phyloP scores from a whole-genome alignment of 2,888 invertebrate species.

The Stenoptilia bipunctidactyla region DNA sequence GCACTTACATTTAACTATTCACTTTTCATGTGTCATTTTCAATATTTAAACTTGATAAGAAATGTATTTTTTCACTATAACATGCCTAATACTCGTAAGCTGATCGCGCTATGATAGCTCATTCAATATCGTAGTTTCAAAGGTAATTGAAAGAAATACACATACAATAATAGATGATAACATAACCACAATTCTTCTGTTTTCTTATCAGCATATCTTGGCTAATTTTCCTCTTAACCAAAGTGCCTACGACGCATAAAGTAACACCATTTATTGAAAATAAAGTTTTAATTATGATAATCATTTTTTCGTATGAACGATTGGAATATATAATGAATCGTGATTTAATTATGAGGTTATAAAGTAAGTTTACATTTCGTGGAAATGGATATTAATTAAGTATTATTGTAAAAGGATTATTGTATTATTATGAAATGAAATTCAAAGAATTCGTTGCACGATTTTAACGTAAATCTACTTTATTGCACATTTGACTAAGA shows the following conservation, averaged over 20 bases:
- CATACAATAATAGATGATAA: neutral
- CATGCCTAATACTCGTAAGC: too few species aligned
- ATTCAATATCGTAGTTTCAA: too few species aligned
- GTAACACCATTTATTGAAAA: conserved; percentile 4
- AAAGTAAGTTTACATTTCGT: too few species aligned
- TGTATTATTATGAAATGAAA: too few species aligned
- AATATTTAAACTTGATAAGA: too few species aligned
- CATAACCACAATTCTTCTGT: neutral
- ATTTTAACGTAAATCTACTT: neutral
- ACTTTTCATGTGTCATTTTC: too few species aligned
- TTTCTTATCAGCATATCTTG: neutral
- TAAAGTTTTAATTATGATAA: conserved; percentile 11
- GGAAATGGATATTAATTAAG: neutral
- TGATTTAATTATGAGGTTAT: too few species aligned
- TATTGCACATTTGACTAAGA: neutral
- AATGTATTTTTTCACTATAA: too few species aligned
- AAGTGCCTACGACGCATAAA: conserved; percentile 31
- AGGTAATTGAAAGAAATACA: too few species aligned
- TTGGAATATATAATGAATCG: neutral
- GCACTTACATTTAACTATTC: conserved; percentile 72
- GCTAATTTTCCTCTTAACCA: conserved; percentile 2
- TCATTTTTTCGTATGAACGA: too few species aligned
- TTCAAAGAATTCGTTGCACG: conserved; percentile 14
- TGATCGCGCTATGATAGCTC: too few species aligned
- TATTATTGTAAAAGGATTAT: neutral